Evolutionary conservation across 2,888 invertebrate genomes (phyloP).

Genomic region (Andricus quercusramuli): DNA sequence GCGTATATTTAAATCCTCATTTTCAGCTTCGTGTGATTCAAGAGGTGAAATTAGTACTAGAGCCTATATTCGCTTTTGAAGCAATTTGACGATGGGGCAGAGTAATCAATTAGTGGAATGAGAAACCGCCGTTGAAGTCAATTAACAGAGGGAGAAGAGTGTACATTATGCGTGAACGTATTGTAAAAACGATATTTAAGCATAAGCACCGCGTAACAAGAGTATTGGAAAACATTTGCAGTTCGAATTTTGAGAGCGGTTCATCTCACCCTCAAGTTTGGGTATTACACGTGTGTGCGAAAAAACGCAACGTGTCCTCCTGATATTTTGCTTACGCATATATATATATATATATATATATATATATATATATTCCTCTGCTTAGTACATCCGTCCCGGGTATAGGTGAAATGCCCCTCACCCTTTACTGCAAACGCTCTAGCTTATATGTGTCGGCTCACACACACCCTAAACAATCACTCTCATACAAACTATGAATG

Average conservation of each 20-base stretch:
- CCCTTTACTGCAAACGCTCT: background rate
- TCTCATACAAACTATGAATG: background rate
- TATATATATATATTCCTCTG: background rate
- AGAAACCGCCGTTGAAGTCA: background rate
- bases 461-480: background rate
- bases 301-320: background rate
- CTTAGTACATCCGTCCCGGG: background rate
- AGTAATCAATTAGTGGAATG: slow-evolving; percentile 2
- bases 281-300: background rate
- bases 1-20: background rate
- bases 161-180: background rate
- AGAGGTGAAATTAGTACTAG: background rate
- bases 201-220: background rate
- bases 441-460: background rate
- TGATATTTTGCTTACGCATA: background rate
- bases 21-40: background rate
- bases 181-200: background rate
- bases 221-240: slow-evolving; percentile 7
- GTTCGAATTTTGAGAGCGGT: background rate
- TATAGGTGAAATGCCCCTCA: background rate
- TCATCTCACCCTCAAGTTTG: background rate
- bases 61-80: background rate
- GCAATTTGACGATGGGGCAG: background rate
- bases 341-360: too few species aligned
- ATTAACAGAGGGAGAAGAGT: background rate